phyloP scores from a whole-genome alignment of 2,888 invertebrate species.

The Tricholauxania praeusta region DNA sequence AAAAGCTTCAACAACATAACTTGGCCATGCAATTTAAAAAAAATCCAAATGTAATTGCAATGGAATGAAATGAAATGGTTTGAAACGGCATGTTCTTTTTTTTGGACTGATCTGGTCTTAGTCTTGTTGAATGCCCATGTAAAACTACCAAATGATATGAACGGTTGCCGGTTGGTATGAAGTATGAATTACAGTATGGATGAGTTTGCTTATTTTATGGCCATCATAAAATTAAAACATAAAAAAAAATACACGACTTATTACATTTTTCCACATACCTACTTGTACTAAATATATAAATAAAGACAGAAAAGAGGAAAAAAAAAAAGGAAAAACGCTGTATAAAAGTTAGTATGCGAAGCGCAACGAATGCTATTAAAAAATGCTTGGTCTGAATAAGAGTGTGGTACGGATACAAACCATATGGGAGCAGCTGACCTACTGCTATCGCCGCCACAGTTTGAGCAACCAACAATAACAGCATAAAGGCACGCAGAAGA shows the following conservation, averaged over 20 bases:
- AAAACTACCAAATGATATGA: constrained; percentile 5
- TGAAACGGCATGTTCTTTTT: constrained; percentile 2
- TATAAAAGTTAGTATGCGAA: constrained; percentile 7
- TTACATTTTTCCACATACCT: too few species aligned
- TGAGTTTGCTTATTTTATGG: constrained; percentile 32
- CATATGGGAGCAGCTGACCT: constrained; percentile 30
- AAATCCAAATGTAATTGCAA: constrained; percentile 25
- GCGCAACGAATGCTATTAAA: constrained; percentile 24
- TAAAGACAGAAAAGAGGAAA: too few species aligned
- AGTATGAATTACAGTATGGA: neutral
- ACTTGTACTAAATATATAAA: too few species aligned
- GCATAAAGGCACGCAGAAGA: neutral
- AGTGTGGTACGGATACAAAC: neutral
- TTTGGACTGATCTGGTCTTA: constrained; percentile 13
- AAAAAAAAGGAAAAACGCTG: too few species aligned
- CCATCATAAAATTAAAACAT: constrained; percentile 29
- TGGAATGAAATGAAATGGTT: constrained; percentile 25
- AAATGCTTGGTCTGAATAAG: constrained; percentile 9
- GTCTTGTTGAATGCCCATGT: too few species aligned
- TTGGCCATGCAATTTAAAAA: constrained; percentile 24
- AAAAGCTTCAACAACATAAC: neutral
- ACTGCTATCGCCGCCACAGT: constrained; percentile 14
- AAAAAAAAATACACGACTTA: too few species aligned
- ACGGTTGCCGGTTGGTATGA: neutral
- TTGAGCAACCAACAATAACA: neutral